A percentile compares a stretch with the other conserved stretches of the same genome.
These are phyloP conservation scores for Rhodeus uyekii DNA, from an alignment of 2,797 vertebrate genomes.

Conservation along the genomic window DNA sequence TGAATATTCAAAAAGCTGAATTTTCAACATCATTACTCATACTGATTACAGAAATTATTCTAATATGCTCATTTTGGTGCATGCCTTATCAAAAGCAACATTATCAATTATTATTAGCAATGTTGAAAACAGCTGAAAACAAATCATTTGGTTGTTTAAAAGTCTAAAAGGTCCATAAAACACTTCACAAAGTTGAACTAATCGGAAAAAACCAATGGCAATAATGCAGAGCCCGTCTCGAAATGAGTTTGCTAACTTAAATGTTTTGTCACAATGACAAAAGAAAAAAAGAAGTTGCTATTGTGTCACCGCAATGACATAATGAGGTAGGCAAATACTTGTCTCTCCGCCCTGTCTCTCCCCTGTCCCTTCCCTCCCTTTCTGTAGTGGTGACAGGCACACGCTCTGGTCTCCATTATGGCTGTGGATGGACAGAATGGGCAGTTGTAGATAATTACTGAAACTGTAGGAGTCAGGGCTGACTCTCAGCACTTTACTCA, in stretches of 20 bases:
- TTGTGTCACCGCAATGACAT: slow-evolving; percentile 72
- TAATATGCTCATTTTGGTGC: background rate
- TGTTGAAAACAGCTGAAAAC: background rate
- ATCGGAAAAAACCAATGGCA: background rate
- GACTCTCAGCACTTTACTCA: slow-evolving; percentile 82
- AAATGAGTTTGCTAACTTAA: slow-evolving; percentile 22
- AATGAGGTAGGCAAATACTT: slow-evolving; percentile 79
- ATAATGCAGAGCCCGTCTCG: background rate
- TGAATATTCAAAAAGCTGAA: background rate
- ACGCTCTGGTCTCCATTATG: slow-evolving; percentile 78
- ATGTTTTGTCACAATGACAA: slow-evolving; percentile 40
- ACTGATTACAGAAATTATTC: too few species aligned
- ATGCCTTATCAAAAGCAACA: background rate
- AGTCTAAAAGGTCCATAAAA: background rate
- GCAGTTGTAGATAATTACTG: slow-evolving; percentile 81
- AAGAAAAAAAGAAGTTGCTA: slow-evolving; percentile 49
- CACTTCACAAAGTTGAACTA: background rate
- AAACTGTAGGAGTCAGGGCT: slow-evolving; percentile 79
- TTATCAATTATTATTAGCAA: background rate
- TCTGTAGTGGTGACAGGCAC: slow-evolving; percentile 79
- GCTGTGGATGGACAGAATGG: slow-evolving; percentile 77
- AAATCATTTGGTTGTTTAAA: background rate
- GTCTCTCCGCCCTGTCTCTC: slow-evolving; percentile 70
- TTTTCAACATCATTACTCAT: background rate
- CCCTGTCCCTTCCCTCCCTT: slow-evolving; percentile 75